Evolutionary conservation across 23 tunicate species (phyloP), one percentile per base, ranked within the genome.

Genomic region (Ascidia mentula): DNA sequence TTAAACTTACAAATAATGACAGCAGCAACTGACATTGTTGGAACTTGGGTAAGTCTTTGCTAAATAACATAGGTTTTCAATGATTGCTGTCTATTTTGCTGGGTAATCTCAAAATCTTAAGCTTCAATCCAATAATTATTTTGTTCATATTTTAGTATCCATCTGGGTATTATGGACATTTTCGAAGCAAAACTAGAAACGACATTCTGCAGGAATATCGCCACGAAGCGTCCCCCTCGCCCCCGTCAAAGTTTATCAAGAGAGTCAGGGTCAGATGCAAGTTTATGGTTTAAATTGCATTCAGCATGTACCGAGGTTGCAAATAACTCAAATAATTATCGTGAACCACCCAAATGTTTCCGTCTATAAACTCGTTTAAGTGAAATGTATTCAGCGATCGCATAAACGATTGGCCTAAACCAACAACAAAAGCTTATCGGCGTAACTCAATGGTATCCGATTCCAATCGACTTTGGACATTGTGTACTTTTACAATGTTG

Each of bases 131-230:
- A n/a, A n/a, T n/a, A n/a, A n/a, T n/a, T n/a, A n/a, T n/a, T n/a
- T n/a, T n/a, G n/a, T n/a, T n/a, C n/a, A n/a, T n/a, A n/a, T 77
- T 90, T 32, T 73, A 91, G 97, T 86, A 79, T 82, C 97, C 97
- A 18, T 73, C 81, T 20, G 97, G 97, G 36, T 91, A 91, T 72
- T 91, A 81, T 84, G 97, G 97, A 6, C 97, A 91, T 60, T 86
- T 81, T 39, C 80, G 97, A 59, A 91, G 97, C 87, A 81, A 77
- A 72, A 91, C 97, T 0, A 73, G 97, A 36, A 91, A 91, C 36
- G 97, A 91, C 60, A 86, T 91, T 34, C 40, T 91, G 8, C 97
- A 91, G 72, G 87, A 91, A 38, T 91, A 86, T 81, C 45, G 97
- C 18, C 97, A 91, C 73, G 90, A 84, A 33, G 97, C 97, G 8